A percentile compares a stretch with the other conserved stretches of the same genome.
Conservation (phyloP, 2,797 vertebrate genomes). For the Ambastaia sidthimunki region DNA sequence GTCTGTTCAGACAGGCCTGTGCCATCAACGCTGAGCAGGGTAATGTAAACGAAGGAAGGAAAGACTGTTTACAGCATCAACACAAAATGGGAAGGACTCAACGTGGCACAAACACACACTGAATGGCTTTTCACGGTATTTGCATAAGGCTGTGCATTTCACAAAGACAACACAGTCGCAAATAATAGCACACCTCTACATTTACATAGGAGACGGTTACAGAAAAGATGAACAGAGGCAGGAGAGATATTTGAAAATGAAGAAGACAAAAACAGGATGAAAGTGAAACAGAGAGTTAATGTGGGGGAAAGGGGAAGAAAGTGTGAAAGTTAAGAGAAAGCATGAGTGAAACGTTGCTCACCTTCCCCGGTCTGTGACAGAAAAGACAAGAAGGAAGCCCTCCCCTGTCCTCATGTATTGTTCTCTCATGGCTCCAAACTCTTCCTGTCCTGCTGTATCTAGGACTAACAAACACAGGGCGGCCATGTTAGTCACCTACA, state of each 20-base stretch:
- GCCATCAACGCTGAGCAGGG: conserved; percentile 69
- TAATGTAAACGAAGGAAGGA: conserved; percentile 77
- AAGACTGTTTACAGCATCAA: conserved; percentile 78
- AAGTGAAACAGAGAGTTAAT: conserved; percentile 23
- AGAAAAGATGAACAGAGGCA: conserved; percentile 14
- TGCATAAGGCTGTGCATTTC: conserved; percentile 1
- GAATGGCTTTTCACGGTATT: conserved; percentile 16
- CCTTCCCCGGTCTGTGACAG: conserved; percentile 99
- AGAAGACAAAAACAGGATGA: background rate
- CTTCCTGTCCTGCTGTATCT: conserved; percentile 99
- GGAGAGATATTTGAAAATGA: background rate
- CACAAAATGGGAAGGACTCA: conserved; percentile 53
- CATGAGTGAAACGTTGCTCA: conserved; percentile 71
- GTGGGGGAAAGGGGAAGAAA: conserved; percentile 26
- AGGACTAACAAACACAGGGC: conserved; percentile 82
- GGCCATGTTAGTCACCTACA: conserved; percentile 46
- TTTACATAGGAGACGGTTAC: background rate
- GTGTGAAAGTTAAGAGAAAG: conserved; percentile 40
- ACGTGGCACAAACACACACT: conserved; percentile 40
- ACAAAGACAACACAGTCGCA: conserved; percentile 16
- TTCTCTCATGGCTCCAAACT: conserved; percentile 99
- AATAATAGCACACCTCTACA: background rate
- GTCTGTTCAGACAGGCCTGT: conserved; percentile 47
- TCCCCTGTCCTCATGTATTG: conserved; percentile 99
- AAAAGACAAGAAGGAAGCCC: conserved; percentile 98